Evolutionary conservation across 2,797 vertebrate species (phyloP).

Genomic region (Silurus lanzhouensis): DNA sequence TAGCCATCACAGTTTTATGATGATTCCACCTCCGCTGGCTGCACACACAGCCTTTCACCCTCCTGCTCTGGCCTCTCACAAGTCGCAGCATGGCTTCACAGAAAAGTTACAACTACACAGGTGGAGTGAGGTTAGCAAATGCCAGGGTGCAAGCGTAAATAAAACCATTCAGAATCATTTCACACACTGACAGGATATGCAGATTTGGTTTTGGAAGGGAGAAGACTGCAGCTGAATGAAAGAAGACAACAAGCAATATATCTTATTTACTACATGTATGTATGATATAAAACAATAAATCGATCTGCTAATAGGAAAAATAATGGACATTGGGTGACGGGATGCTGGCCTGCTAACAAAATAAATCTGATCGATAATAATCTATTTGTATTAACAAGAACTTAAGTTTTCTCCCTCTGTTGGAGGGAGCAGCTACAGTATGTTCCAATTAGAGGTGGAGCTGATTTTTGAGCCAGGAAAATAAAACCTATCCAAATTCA

Average conservation of each 20-base stretch:
- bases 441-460: neutral
- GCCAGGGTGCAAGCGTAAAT: neutral
- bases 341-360: neutral
- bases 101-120: constrained; percentile 35
- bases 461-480: neutral
- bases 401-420: neutral
- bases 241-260: neutral
- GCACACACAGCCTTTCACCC: constrained; percentile 53
- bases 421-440: neutral
- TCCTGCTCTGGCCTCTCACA: constrained; percentile 63
- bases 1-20: constrained; percentile 80
- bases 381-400: neutral
- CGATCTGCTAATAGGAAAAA: neutral
- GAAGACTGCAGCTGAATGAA: constrained; percentile 35
- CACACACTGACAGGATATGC: neutral
- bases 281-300: neutral
- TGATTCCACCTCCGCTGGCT: constrained; percentile 67
- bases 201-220: constrained; percentile 23
- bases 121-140: neutral
- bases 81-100: constrained; percentile 78
- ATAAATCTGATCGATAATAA: neutral
- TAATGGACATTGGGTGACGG: neutral
- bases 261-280: neutral
- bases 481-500: neutral
- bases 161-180: constrained; percentile 1